phyloP scores from a whole-genome alignment of 2,797 vertebrate genomes.

The Podarcis lilfordi region DNA sequence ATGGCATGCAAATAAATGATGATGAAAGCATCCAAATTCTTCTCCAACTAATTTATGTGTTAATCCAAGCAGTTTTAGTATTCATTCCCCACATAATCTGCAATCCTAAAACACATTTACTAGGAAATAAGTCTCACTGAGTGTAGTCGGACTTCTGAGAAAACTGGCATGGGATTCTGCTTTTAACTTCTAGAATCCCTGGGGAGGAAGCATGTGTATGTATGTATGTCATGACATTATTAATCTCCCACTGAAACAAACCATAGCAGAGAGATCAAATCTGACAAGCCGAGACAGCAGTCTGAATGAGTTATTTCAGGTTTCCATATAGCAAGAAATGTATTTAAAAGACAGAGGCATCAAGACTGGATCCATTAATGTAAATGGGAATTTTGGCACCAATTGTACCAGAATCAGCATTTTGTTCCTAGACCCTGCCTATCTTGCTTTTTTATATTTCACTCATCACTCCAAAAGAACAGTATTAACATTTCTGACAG shows the following conservation, averaged over 20 bases:
- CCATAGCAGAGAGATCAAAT: not conserved
- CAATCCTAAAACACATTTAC: no score
- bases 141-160: not conserved
- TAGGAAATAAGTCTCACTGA: not conserved
- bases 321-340: constrained; percentile 47
- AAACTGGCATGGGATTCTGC: not conserved
- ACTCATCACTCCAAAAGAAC: constrained; percentile 47
- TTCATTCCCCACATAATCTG: no score
- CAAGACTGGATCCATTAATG: constrained; percentile 5
- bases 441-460: constrained; percentile 46
- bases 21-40: no score
- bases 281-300: not conserved
- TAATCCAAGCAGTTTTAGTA: no score
- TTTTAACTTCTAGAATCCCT: not conserved
- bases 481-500: constrained; percentile 58
- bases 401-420: constrained; percentile 18
- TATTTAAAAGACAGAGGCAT: constrained; percentile 44
- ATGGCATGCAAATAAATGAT: no score
- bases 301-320: constrained; percentile 8
- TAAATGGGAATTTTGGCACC: constrained; percentile 2
- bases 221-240: not conserved
- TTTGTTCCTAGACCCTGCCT: constrained; percentile 19
- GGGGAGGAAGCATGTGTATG: not conserved
- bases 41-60: no score
- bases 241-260: constrained; percentile 2